Percentiles rank a stretch among this genome's conserved stretches.
Conservation (phyloP, 2,797 vertebrate species). For the Benthosema pterotum region DNA sequence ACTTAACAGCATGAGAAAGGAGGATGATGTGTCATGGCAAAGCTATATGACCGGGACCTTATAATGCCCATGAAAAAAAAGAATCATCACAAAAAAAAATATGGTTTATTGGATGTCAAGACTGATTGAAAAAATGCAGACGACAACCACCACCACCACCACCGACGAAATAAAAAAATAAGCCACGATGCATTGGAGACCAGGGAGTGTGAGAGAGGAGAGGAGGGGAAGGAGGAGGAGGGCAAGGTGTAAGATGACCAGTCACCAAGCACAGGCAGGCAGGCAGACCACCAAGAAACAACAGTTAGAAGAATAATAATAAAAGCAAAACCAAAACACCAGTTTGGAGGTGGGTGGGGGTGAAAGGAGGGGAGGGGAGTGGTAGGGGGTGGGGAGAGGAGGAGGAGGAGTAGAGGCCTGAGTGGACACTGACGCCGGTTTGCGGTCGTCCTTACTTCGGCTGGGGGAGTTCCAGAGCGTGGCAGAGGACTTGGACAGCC, state of each 20-base stretch:
- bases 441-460: conserved; percentile 93
- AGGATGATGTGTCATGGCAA: conserved; percentile 33
- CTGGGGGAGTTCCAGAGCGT: conserved; percentile 98
- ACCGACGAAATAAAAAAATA: conserved; percentile 28
- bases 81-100: conserved; percentile 43
- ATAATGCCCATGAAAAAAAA: conserved; percentile 42
- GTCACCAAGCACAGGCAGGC: conserved; percentile 82
- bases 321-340: conserved; percentile 54
- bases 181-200: conserved; percentile 76
- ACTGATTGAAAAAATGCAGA: conserved; percentile 69
- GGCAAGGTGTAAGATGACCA: conserved; percentile 67
- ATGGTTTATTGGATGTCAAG: conserved; percentile 61
- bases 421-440: conserved; percentile 69
- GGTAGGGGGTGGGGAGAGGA: conserved; percentile 24
- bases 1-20: conserved; percentile 39
- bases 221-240: conserved; percentile 45
- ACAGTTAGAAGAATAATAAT: conserved; percentile 53
- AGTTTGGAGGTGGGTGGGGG: conserved; percentile 47
- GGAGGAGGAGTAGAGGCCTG: too few relatives aligned
- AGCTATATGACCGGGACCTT: conserved; percentile 42
- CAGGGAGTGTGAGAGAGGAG: conserved; percentile 53
- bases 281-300: conserved; percentile 79
- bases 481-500: conserved; percentile 99
- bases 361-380: conserved; percentile 29
- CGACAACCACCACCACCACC: conserved; percentile 38